Evolutionary conservation across 35 echinoderm and acorn worm genomes (phyloP).

Genomic region (Lytechinus variegatus): DNA sequence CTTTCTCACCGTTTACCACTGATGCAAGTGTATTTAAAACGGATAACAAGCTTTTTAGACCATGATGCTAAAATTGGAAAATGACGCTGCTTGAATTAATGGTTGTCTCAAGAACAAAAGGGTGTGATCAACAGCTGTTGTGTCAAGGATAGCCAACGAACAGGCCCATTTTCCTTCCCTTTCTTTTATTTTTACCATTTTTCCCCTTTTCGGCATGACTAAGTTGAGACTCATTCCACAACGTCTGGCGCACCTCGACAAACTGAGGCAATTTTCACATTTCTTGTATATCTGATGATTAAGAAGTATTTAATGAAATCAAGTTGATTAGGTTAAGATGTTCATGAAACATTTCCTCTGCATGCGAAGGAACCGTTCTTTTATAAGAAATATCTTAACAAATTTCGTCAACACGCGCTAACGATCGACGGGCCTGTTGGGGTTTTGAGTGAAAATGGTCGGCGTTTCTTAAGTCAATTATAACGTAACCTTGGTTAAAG

Average conservation of each 20-base stretch:
- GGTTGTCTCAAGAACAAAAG: neutral
- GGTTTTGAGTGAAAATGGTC: too few species aligned
- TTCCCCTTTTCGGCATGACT: neutral
- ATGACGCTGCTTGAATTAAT: neutral
- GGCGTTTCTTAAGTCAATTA: too few species aligned
- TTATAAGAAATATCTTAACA: too few species aligned
- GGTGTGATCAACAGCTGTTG: neutral
- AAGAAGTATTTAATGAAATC: too few species aligned
- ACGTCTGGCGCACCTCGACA: neutral
- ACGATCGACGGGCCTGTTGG: too few species aligned
- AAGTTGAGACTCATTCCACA: neutral
- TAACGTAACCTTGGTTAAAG: too few species aligned
- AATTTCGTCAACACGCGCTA: too few species aligned
- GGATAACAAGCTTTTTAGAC: neutral
- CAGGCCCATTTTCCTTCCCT: neutral
- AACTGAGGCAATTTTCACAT: neutral
- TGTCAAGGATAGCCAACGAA: neutral
- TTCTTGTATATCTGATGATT: neutral
- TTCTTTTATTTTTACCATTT: neutral
- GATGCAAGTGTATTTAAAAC: neutral
- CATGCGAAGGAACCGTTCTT: too few species aligned
- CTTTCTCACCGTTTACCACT: neutral
- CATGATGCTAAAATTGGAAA: neutral
- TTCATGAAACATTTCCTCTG: too few species aligned
- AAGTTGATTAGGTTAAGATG: too few species aligned